A percentile compares a stretch with the other conserved stretches of the same genome.
phyloP scores from a whole-genome alignment of 2,797 vertebrate species.

The Amniataba percoides region DNA sequence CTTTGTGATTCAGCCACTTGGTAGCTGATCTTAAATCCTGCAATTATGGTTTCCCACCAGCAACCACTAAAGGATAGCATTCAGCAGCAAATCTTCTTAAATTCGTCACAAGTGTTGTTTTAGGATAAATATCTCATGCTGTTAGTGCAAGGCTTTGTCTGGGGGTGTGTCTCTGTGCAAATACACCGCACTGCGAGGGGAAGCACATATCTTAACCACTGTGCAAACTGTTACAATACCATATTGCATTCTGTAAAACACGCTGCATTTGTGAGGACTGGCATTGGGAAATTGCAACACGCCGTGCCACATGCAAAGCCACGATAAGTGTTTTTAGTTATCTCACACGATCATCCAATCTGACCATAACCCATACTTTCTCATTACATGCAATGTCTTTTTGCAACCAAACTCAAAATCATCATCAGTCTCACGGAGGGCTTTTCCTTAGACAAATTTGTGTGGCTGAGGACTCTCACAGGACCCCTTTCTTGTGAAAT shows the following conservation, averaged over 20 bases:
- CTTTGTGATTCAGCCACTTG: not conserved
- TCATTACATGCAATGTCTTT: not conserved
- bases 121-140: conserved; percentile 6
- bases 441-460: conserved; percentile 5
- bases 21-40: conserved; percentile 5
- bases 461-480: not conserved
- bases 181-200: not conserved
- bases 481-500: conserved; percentile 36
- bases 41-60: conserved; percentile 30
- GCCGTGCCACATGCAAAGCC: not conserved
- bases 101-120: not conserved
- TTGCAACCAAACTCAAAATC: not conserved
- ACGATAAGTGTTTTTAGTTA: not conserved
- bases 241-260: conserved; percentile 13
- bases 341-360: not conserved
- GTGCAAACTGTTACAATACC: conserved; percentile 17
- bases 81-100: conserved; percentile 6
- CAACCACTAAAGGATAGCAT: conserved; percentile 6
- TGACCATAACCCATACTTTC: not conserved
- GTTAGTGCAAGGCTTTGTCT: conserved; percentile 8
- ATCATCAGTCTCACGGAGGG: not conserved
- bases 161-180: conserved; percentile 16
- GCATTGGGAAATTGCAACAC: not conserved
- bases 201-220: conserved; percentile 9
- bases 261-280: not conserved